A percentile compares a stretch with the other conserved stretches of the same genome.
phyloP scores from a whole-genome alignment of 1,140 invertebrate genomes.

The Paraescarpia echinospica region DNA sequence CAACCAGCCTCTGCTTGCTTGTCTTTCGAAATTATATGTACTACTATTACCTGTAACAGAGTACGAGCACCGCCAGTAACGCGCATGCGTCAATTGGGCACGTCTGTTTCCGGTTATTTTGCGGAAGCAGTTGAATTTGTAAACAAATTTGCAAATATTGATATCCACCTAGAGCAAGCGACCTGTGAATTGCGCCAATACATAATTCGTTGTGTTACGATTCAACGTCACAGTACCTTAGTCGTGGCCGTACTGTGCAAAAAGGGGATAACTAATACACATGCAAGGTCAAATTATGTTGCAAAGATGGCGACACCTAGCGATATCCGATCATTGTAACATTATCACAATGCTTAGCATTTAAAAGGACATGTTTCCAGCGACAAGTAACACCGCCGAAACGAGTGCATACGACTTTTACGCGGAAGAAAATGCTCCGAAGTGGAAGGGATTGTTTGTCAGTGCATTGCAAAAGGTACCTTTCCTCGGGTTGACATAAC shows the following conservation, averaged over 20 bases:
- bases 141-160: conserved; percentile 6
- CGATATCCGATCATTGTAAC: conserved; percentile 1
- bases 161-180: background rate
- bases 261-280: background rate
- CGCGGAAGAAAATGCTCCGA: conserved; percentile 80
- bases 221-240: background rate
- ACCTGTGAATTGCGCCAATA: background rate
- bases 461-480: conserved; percentile 62
- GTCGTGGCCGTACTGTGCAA: background rate
- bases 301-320: conserved; percentile 3
- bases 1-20: too few relatives aligned
- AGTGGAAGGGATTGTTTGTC: conserved; percentile 88
- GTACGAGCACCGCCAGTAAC: background rate
- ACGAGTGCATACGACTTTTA: conserved; percentile 74
- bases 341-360: conserved; percentile 6
- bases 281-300: conserved; percentile 6
- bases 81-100: background rate
- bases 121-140: conserved; percentile 4
- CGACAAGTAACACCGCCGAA: conserved; percentile 34
- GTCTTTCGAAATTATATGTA: background rate
- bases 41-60: background rate
- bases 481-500: conserved; percentile 11
- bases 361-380: conserved; percentile 5
- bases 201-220: background rate
- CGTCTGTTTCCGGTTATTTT: conserved; percentile 5